Evolutionary conservation across 2,113 vertebrate species (phyloP).

Genomic region (Crotalus tigris): DNA sequence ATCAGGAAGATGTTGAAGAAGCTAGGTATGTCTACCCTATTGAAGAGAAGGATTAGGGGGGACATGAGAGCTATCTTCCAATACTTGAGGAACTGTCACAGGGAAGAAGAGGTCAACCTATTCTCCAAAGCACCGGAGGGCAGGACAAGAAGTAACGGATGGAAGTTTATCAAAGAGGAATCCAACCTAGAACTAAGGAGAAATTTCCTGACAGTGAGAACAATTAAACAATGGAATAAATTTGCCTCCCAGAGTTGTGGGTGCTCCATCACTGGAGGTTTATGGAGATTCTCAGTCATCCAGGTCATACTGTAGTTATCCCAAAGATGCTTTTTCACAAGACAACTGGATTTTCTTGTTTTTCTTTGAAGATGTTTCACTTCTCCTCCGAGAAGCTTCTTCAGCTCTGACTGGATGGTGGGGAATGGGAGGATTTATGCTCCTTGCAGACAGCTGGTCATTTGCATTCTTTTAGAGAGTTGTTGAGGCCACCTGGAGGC

Average conservation of each 20-base stretch:
- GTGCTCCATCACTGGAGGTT: not conserved
- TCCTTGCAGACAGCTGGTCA: too few species aligned
- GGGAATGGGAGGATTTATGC: too few species aligned
- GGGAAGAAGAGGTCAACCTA: not conserved
- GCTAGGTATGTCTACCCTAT: not conserved
- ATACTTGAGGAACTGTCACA: too few species aligned
- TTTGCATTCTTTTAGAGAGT: too few species aligned
- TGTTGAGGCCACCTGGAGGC: too few species aligned
- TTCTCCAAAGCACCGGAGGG: not conserved
- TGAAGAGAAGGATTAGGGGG: not conserved
- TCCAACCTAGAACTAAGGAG: not conserved
- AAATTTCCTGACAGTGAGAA: not conserved
- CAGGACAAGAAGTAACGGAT: not conserved
- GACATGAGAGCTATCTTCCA: not conserved
- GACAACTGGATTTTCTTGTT: too few species aligned
- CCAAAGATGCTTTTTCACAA: too few species aligned
- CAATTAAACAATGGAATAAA: not conserved
- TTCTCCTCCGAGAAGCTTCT: too few species aligned
- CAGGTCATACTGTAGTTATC: too few species aligned
- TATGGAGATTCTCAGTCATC: not conserved
- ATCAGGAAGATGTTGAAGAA: not conserved
- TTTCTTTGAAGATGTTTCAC: too few species aligned
- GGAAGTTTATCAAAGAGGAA: not conserved
- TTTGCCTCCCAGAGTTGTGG: not conserved
- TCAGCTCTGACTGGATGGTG: too few species aligned